Conservation (phyloP, 2,888 invertebrate genomes). For the Dryocosmus kuriphilus region DNA sequence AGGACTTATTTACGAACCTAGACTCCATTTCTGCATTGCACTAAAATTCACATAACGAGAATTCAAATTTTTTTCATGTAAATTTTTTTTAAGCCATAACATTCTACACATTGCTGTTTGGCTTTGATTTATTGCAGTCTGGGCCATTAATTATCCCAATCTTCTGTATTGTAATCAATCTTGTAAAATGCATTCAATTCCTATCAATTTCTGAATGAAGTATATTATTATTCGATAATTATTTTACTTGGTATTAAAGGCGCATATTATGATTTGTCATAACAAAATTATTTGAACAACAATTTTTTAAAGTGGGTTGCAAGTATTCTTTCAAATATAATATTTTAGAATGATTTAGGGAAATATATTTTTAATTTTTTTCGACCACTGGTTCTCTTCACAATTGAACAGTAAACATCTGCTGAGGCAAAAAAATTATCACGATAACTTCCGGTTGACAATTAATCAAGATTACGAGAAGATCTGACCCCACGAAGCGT, state of each 20-base stretch:
- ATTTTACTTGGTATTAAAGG: too few relatives aligned
- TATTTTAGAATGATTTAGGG: neutral
- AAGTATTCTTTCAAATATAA: too few relatives aligned
- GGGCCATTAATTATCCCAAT: neutral
- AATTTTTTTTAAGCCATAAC: neutral
- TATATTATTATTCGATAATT: neutral
- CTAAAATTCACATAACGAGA: neutral
- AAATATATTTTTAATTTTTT: neutral
- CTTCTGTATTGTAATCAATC: neutral
- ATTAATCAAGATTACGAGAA: slow-evolving; percentile 74
- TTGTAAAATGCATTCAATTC: neutral
- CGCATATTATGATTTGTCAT: too few relatives aligned
- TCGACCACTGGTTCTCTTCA: neutral
- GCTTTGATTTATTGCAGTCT: neutral
- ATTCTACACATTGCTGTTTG: neutral
- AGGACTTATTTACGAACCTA: slow-evolving; percentile 13
- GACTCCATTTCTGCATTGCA: neutral
- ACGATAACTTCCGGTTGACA: slow-evolving; percentile 58
- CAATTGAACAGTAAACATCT: slow-evolving; percentile 39
- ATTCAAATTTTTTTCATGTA: neutral
- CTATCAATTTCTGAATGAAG: neutral
- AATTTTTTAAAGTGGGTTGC: too few relatives aligned
- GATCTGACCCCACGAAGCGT: slow-evolving; percentile 63
- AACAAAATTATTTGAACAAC: too few relatives aligned
- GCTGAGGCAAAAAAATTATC: slow-evolving; percentile 39